Conservation (phyloP, 2,113 vertebrate species). For the Gavia stellata region DNA sequence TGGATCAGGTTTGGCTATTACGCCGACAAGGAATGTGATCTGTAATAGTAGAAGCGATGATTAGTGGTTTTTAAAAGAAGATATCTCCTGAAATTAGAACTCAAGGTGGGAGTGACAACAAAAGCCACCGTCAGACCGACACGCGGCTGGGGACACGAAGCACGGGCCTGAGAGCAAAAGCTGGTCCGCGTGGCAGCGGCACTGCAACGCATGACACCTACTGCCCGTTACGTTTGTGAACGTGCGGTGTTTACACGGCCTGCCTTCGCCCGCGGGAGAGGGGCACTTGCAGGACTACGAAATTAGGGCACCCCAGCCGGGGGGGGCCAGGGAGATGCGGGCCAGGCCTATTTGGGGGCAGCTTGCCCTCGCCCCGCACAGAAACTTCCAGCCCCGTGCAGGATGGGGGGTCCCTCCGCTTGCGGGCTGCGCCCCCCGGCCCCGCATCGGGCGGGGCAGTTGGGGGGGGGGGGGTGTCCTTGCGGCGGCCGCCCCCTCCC, state of each 20-base stretch:
- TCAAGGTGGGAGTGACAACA: background rate
- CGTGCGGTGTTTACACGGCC: fast-evolving
- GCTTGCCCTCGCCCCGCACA: background rate
- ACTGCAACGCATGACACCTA: fast-evolving
- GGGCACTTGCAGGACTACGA: fast-evolving
- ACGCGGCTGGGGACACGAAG: background rate
- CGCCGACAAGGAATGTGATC: background rate
- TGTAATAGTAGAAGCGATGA: conserved; percentile 17
- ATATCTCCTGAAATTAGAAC: background rate
- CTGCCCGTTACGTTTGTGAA: fast-evolving
- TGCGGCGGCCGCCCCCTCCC: background rate
- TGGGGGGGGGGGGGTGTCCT: no score
- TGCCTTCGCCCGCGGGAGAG: background rate
- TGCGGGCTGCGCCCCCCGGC: background rate
- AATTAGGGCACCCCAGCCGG: background rate
- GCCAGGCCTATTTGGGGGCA: background rate
- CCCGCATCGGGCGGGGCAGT: background rate
- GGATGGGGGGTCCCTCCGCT: no score
- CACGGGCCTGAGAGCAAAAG: fast-evolving
- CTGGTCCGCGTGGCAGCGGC: background rate
- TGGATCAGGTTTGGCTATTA: background rate
- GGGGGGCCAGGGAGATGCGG: background rate
- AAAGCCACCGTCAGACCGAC: background rate
- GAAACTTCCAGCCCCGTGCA: background rate
- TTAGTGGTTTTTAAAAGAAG: background rate